Percentiles rank a stretch among this genome's conserved stretches.
These are phyloP conservation scores for Luperina nickerlii DNA, from an alignment of 2,888 invertebrate species.

Conservation along the genomic window DNA sequence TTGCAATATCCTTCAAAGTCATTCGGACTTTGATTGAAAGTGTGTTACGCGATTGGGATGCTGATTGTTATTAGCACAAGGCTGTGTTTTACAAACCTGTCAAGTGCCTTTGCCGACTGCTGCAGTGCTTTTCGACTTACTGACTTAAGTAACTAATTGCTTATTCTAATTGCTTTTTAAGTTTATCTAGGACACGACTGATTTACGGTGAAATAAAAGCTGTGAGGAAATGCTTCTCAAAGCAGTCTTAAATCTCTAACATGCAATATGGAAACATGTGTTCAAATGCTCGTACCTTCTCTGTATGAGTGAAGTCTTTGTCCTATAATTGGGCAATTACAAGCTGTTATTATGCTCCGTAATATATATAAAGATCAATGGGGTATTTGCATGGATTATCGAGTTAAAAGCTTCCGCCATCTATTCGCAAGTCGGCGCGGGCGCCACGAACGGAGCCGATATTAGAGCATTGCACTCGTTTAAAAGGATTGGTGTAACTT, in stretches of 20 bases:
- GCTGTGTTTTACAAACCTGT: too few species aligned
- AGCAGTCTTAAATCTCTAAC: background rate
- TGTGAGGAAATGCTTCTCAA: background rate
- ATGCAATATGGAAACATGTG: background rate
- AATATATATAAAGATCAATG: conserved; percentile 19
- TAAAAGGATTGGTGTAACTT: conserved; percentile 37
- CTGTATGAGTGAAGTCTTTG: background rate
- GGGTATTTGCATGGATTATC: conserved; percentile 43
- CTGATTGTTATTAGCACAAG: too few species aligned
- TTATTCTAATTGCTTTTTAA: background rate
- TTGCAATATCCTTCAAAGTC: too few species aligned
- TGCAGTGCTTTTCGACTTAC: background rate
- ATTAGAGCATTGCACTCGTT: conserved; percentile 36
- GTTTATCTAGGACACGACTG: too few species aligned
- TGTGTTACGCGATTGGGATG: too few species aligned
- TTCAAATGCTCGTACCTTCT: background rate
- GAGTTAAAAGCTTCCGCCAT: conserved; percentile 61
- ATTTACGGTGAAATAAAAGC: background rate
- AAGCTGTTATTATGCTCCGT: conserved; percentile 7
- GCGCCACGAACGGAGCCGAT: conserved; percentile 28
- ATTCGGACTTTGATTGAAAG: too few species aligned
- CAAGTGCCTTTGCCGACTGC: background rate
- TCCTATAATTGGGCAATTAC: background rate
- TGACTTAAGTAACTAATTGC: background rate
- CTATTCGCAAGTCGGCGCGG: conserved; percentile 32